Evolutionary conservation across 2,113 vertebrate genomes (phyloP), one percentile per base, ranked within the genome.

Genomic region (Dromaius novaehollandiae): DNA sequence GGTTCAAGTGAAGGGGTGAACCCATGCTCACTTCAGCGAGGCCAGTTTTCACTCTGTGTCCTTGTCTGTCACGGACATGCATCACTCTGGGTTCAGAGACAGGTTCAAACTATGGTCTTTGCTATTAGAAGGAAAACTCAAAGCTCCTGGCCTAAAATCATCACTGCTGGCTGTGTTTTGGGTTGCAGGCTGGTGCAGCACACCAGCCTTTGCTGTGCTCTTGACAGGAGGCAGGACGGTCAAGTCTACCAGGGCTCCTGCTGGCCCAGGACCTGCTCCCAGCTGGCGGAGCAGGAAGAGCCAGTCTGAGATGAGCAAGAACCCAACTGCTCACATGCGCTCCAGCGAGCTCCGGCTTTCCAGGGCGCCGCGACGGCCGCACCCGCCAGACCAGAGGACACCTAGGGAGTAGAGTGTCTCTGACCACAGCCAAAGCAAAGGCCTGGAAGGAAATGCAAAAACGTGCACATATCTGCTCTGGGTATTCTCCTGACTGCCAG

Each of bases 111-210:
- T 20, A 40, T 26, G 55, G 9, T 17, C 55, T 83, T 95, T 80
- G 44, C 30, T 77, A 36, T 88, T 90, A 63, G 38, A 77, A 91
- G 40, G 64, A 51, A 90, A 91, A 76, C 77, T 46, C 28, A 51
- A 87, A 77, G 55, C 46, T 93, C 73, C 74, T 78, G 69, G 73
- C 51, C 58, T 95, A 86, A 87, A 94, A 88, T 90, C 64, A 93
- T 24, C 82, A 32, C 64, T 66, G 60, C 69, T 79, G 70, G 30
- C 55, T 96, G 46, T 4, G 1, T 76, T 82, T 89, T 4, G 7
- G 77, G 32, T 51, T 38, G n/a, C 70, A 28, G 70, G n/a, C 11
- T 9, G 25, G 36, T 36, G 24, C 55, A 88, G 46, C 22, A 58
- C 73, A 77, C 22, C 53, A 68, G 40, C 42, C 83, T 90, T 68